Conservation (phyloP, 2,888 invertebrate species). For the Apodemia mormo region DNA sequence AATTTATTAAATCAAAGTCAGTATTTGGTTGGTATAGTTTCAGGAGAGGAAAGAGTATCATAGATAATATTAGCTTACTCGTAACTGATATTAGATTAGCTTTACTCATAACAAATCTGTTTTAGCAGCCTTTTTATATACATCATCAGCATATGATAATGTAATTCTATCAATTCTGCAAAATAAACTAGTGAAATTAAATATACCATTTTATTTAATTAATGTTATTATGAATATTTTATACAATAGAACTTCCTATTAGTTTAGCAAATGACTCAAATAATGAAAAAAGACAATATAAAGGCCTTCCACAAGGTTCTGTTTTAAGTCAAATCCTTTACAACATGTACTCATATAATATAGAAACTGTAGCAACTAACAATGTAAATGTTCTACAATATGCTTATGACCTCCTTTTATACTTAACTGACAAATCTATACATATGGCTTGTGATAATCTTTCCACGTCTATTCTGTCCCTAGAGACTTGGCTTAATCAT, state of each 20-base stretch:
- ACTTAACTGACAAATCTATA: constrained; percentile 8
- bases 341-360: constrained; percentile 30
- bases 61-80: no score
- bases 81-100: no score
- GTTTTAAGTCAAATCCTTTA: constrained; percentile 35
- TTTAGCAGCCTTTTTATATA: constrained; percentile 24
- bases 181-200: constrained; percentile 2
- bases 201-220: constrained; percentile 12
- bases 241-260: constrained; percentile 8
- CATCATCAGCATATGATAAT: constrained; percentile 27
- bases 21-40: no score
- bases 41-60: constrained; percentile 33
- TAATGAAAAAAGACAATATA: not conserved
- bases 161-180: constrained; percentile 17
- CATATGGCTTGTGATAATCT: not conserved
- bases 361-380: constrained; percentile 18
- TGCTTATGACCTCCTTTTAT: constrained; percentile 33
- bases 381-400: constrained; percentile 32
- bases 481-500: not conserved
- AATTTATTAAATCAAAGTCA: constrained; percentile 27
- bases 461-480: not conserved
- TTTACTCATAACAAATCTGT: constrained; percentile 21
- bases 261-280: not conserved
- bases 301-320: constrained; percentile 37
- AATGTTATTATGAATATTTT: constrained; percentile 16